Conservation (phyloP, 2,888 invertebrate species). For the Neuroscelio doddi region DNA sequence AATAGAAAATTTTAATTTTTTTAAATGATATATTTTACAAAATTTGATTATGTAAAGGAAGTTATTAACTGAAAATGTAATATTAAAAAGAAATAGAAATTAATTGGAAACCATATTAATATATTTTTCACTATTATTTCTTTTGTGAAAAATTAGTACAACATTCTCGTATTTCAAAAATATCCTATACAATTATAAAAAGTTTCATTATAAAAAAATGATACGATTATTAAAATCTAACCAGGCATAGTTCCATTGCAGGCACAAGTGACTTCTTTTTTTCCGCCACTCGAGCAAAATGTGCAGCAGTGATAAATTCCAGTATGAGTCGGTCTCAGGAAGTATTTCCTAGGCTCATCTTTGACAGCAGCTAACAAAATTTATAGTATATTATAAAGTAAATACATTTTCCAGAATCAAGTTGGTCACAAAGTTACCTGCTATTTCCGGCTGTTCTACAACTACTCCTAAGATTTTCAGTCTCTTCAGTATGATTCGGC, state of each 20-base stretch:
- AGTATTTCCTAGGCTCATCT: constrained; percentile 17
- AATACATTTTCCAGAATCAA: too few relatives aligned
- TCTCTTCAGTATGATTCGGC: constrained; percentile 78
- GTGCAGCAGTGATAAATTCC: constrained; percentile 87
- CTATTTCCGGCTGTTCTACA: constrained; percentile 11
- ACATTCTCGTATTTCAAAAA: too few relatives aligned
- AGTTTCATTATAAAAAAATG: neutral
- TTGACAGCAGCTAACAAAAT: constrained; percentile 3
- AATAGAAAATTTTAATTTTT: too few relatives aligned
- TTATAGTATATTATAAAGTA: too few relatives aligned
- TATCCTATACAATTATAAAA: constrained; percentile 2
- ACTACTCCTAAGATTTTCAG: constrained; percentile 73
- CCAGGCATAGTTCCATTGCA: constrained; percentile 85
- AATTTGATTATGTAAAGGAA: too few relatives aligned
- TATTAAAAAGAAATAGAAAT: too few relatives aligned
- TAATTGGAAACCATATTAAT: too few relatives aligned
- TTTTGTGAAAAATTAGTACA: too few relatives aligned
- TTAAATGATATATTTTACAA: too few relatives aligned
- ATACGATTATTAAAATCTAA: constrained; percentile 51
- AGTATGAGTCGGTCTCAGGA: constrained; percentile 73
- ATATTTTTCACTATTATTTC: too few relatives aligned
- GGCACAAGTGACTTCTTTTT: constrained; percentile 79
- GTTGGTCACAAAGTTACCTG: constrained; percentile 12
- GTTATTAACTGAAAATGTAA: too few relatives aligned
- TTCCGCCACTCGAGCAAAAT: constrained; percentile 86